phyloP scores from a whole-genome alignment of 2,797 vertebrate genomes.

The Setipinna tenuifilis region DNA sequence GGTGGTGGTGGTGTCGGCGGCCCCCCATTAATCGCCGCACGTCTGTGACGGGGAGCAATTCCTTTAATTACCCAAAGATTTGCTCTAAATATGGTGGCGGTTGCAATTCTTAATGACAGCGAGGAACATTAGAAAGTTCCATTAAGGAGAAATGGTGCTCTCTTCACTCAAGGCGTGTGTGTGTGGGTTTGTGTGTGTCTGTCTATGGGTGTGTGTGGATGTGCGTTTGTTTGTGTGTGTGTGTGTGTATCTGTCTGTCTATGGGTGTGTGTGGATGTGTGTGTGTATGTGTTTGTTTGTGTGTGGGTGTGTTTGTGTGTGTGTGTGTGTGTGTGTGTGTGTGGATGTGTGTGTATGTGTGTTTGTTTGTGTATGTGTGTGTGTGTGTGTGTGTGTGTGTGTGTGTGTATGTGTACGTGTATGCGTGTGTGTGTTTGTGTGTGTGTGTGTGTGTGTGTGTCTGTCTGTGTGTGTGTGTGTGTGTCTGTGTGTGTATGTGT shows the following conservation, averaged over 20 bases:
- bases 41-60: constrained; percentile 50
- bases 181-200: not conserved
- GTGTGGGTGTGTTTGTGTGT: too few species aligned
- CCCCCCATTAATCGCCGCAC: constrained; percentile 48
- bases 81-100: constrained; percentile 66
- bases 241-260: not conserved
- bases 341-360: not conserved
- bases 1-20: constrained; percentile 30
- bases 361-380: not conserved
- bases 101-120: constrained; percentile 66
- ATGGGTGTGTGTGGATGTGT: too few species aligned
- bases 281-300: not conserved
- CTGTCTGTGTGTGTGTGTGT: too few species aligned
- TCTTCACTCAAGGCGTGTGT: constrained; percentile 47
- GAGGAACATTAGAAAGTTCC: constrained; percentile 62
- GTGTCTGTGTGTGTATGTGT: too few species aligned
- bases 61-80: constrained; percentile 73
- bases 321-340: not conserved
- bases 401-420: too few species aligned
- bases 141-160: constrained; percentile 63
- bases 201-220: not conserved
- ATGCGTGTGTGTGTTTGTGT: too few species aligned
- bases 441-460: too few species aligned
- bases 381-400: too few species aligned
- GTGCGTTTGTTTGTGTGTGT: not conserved